These are phyloP conservation scores for Rutpela maculata DNA, from an alignment of 2,888 invertebrate genomes.

Conservation along the genomic window DNA sequence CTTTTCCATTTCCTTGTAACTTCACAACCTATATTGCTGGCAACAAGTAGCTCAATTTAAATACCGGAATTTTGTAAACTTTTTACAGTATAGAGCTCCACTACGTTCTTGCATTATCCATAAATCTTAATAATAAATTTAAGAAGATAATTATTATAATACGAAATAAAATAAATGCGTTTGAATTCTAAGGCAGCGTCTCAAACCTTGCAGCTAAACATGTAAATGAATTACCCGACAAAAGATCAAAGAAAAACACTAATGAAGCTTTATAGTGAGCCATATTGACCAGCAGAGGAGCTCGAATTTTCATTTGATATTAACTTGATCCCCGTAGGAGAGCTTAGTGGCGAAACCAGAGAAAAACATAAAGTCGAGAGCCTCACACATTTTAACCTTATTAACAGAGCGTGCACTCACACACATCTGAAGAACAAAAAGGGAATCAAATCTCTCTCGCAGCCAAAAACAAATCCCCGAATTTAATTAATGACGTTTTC, in stretches of 20 bases:
- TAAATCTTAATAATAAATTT: too few species aligned
- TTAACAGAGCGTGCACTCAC: constrained; percentile 63
- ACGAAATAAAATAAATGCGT: too few species aligned
- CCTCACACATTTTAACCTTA: constrained; percentile 60
- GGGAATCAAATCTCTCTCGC: constrained; percentile 71
- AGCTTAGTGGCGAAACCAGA: constrained; percentile 63
- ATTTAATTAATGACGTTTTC: constrained; percentile 74
- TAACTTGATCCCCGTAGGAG: constrained; percentile 48
- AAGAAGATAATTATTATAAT: too few species aligned
- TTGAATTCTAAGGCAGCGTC: not conserved
- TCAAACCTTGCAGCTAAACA: not conserved
- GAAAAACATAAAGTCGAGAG: constrained; percentile 64
- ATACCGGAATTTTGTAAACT: too few species aligned
- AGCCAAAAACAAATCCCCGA: constrained; percentile 73
- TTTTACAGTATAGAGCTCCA: too few species aligned
- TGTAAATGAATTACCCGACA: not conserved
- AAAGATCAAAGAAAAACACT: constrained; percentile 42
- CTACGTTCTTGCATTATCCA: too few species aligned
- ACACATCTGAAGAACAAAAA: constrained; percentile 68
- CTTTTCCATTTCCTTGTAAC: too few species aligned
- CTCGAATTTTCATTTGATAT: constrained; percentile 42
- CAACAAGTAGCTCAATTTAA: too few species aligned
- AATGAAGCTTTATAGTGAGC: constrained; percentile 36
- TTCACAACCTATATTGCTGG: too few species aligned
- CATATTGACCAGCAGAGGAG: constrained; percentile 33